Evolutionary conservation across 1,140 invertebrate species (phyloP), one percentile per base, ranked within the genome.

Genomic region (Drosophila pruinosa): DNA sequence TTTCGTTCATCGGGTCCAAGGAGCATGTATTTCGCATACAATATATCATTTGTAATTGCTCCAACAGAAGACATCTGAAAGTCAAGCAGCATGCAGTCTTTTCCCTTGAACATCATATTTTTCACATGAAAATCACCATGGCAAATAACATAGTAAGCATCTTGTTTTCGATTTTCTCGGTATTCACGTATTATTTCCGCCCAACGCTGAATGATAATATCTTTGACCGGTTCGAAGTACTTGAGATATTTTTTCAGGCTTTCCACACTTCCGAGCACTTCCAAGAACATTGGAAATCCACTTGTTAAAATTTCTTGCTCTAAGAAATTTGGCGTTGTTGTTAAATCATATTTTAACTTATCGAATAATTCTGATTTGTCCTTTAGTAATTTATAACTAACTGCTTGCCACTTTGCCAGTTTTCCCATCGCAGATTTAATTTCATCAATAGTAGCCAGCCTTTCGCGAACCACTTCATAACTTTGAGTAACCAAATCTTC

Each of bases 111-210:
- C 86, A 89, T 89, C 74, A 79, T 62, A 5, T 89, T 89, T 3
- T 58, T 58, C 0, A 59, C 4, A 65, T 89, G 86, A 39, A 89
- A 89, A 26, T 89, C 86, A 0, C 86, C 86, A 6, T 89, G 85
- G 8, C 63, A 65, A 0, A 89, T 47, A 1, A 85, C 80, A 15
- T 89, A 89, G 5, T 62, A 71, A 0, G 47, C 38, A 48, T 59
- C 24, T 0, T 48, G 1, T 58, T 76, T 54, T 0, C 8, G 54
- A 10, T 70, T 63, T 0, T 48, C 50, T 0, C 77, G 67, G 36
- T 70, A 85, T 34, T 89, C 86, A 12, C 38, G 43, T 4, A 73
- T 5, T 0, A 53, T 19, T 0, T 72, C 53, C 0, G 2, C 5
- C 62, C 61, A 62, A 6, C 56, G 38, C 0, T 43, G 1, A 2